Conservation (phyloP, 1,140 invertebrate genomes). For the Acromyrmex echinatior region DNA sequence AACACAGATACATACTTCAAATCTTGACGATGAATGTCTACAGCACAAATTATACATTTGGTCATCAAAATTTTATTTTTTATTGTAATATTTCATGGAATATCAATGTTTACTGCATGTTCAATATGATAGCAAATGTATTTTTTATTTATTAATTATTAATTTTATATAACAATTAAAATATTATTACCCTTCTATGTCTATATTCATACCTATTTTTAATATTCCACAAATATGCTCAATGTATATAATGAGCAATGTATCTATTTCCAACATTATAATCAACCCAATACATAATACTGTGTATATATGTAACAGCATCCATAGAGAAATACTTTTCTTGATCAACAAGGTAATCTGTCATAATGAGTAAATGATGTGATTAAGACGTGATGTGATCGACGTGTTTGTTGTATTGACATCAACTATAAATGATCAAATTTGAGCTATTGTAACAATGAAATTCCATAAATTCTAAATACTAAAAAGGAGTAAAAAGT, state of each 20-base stretch:
- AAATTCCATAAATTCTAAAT: no score
- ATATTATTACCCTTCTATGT: no score
- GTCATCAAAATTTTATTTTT: neutral
- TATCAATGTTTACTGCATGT: no score
- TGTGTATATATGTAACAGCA: neutral
- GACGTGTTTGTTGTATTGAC: neutral
- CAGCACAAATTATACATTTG: neutral
- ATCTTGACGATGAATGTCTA: slow-evolving; percentile 5
- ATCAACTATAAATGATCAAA: neutral
- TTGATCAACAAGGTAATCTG: slow-evolving; percentile 1
- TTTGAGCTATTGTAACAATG: no score
- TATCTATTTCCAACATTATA: neutral
- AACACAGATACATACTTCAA: neutral
- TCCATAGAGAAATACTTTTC: neutral
- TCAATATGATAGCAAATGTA: neutral
- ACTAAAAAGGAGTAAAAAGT: no score
- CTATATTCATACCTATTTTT: neutral
- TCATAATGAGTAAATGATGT: neutral
- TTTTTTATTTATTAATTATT: neutral
- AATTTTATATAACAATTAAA: no score
- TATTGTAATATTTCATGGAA: neutral
- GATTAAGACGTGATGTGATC: neutral
- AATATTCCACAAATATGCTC: neutral
- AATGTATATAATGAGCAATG: neutral
- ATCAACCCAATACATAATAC: neutral